Evolutionary conservation across 2,797 vertebrate genomes (phyloP).

Genomic region (Myotis findleyi): DNA sequence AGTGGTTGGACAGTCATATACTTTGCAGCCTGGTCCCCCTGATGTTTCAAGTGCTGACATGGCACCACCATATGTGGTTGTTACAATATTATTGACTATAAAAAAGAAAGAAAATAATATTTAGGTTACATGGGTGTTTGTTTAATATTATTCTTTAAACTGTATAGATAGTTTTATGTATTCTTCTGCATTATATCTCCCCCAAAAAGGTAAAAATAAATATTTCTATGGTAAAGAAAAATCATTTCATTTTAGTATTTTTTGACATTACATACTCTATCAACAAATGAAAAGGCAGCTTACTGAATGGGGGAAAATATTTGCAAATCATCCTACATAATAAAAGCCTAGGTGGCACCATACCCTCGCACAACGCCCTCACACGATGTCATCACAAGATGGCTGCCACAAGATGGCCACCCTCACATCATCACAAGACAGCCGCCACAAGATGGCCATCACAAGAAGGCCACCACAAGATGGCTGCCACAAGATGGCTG

Average conservation of each 20-base stretch:
- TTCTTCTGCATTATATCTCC: not conserved
- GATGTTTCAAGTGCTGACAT: not conserved
- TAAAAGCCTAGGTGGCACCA: too few species aligned
- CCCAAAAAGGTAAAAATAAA: not conserved
- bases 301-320: not conserved
- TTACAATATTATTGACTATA: not conserved
- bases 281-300: not conserved
- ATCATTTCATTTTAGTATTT: not conserved
- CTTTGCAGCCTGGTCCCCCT: not conserved
- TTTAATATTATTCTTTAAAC: not conserved
- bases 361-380: too few species aligned
- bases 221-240: not conserved
- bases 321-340: not conserved
- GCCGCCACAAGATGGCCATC: too few species aligned
- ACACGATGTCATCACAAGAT: too few species aligned
- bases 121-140: not conserved
- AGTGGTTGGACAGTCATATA: not conserved
- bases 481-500: too few species aligned
- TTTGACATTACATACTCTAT: not conserved
- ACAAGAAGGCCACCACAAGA: too few species aligned
- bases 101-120: not conserved
- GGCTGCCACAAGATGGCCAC: too few species aligned
- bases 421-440: too few species aligned
- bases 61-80: not conserved
- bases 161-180: not conserved